A percentile compares a stretch with the other conserved stretches of the same genome.
phyloP scores from a whole-genome alignment of 2,113 vertebrate species.

The Casuarius casuarius region DNA sequence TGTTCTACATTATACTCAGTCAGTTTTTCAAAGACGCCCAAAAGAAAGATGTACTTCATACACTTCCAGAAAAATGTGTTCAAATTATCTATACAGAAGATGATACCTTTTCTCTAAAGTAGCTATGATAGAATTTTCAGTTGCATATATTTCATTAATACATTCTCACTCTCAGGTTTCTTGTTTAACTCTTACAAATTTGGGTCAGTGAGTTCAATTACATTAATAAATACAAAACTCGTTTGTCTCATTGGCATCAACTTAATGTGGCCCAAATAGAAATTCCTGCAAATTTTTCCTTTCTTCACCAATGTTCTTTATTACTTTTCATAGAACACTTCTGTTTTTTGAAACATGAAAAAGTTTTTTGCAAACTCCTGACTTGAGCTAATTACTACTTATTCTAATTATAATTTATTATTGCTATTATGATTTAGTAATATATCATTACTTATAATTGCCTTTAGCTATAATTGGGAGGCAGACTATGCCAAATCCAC shows the following conservation, averaged over 20 bases:
- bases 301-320: neutral
- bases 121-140: neutral
- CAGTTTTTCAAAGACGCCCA: neutral
- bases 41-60: neutral
- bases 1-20: neutral
- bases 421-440: neutral
- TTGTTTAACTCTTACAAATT: neutral
- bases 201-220: neutral
- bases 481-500: neutral
- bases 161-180: neutral
- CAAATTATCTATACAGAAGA: neutral
- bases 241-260: neutral
- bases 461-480: neutral
- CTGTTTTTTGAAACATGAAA: neutral
- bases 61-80: neutral
- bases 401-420: neutral
- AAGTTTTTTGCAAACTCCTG: neutral
- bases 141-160: neutral
- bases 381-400: neutral
- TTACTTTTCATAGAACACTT: neutral
- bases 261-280: neutral
- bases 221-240: neutral
- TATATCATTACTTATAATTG: neutral
- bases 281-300: neutral
- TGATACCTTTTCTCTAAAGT: neutral